Evolutionary conservation across 2,888 invertebrate species (phyloP), one percentile per base, ranked within the genome.

Genomic region (Alviniconcha strummeri): DNA sequence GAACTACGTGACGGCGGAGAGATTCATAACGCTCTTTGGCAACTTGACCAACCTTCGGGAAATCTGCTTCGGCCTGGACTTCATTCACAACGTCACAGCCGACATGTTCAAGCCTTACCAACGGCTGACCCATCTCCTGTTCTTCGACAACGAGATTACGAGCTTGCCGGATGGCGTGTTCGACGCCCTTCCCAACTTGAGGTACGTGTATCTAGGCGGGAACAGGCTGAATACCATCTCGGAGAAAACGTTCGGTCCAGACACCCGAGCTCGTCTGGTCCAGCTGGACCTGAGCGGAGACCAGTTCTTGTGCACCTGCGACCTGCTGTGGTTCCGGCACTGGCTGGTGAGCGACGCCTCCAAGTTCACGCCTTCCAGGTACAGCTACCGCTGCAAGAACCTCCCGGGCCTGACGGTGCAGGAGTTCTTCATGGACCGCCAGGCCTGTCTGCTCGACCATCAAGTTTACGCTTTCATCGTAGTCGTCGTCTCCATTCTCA

Each of bases 291-390:
- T 79, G 8, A 79, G 79, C 67, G 52, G 13, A 0, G 96, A 96
- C 89, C 94, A 94, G 9, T 94, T 96, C 54, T 93, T 95, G 0
- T 96, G 96, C 88, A 95, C 95, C 82, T 96, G 96, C 85, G 91
- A 94, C 6, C 91, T 95, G 0, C 69, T 85, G 7, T 88, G 88
- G 88, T 88, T 89, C 75, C 80, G 81, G n/a, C 64, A 81, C 2
- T 89, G 88, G 88, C 19, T 83, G 6, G 19, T 13, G 9, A 78
- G 64, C 4, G 76, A 74, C 17, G 55, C 56, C 60, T 13, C 11
- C 5, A 2, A n/a, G 6, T 64, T 64, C 36, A 5, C 36, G 15
- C 19, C 4, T 2, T 4, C 36, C 3, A 4, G 13, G 13, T 5
- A 6, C 55, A 5, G 52, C 17, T 85, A 84, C 69, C 7, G 0